Evolutionary conservation across 2,797 vertebrate species (phyloP).

Genomic region (Dromococcyx pavoninus): DNA sequence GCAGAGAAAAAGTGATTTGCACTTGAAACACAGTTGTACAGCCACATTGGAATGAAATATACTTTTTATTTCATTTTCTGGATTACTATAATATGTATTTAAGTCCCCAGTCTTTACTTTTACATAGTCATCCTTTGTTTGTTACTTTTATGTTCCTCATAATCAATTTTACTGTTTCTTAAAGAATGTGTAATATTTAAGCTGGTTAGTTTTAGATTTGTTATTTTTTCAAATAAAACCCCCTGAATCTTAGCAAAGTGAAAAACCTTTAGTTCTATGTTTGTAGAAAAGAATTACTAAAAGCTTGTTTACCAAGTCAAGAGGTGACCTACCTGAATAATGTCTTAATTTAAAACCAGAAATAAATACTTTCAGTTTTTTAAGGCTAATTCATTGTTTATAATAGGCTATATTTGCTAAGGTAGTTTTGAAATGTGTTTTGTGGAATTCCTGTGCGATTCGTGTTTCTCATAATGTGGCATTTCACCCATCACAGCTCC

Average conservation of each 20-base stretch:
- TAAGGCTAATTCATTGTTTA: background rate
- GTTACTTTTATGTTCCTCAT: background rate
- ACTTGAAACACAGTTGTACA: slow-evolving; percentile 37
- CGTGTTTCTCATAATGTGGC: background rate
- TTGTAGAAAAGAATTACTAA: background rate
- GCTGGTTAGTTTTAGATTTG: background rate
- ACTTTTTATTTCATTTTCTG: slow-evolving; percentile 38
- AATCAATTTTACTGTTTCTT: background rate
- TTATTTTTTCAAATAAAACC: background rate
- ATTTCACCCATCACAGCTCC: background rate
- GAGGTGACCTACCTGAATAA: background rate
- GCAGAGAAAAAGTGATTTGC: slow-evolving; percentile 69
- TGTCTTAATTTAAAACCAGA: background rate
- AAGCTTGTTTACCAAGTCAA: background rate
- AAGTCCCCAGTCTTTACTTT: background rate
- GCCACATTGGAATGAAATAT: slow-evolving; percentile 43
- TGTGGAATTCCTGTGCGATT: background rate
- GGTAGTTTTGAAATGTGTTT: background rate
- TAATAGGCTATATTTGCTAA: background rate
- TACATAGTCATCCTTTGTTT: background rate
- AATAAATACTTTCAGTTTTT: background rate
- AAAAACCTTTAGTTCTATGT: background rate
- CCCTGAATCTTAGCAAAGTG: background rate
- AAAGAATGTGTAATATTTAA: background rate
- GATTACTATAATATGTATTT: background rate